phyloP scores from a whole-genome alignment of 2,113 vertebrate species.

The Axis porcinus region DNA sequence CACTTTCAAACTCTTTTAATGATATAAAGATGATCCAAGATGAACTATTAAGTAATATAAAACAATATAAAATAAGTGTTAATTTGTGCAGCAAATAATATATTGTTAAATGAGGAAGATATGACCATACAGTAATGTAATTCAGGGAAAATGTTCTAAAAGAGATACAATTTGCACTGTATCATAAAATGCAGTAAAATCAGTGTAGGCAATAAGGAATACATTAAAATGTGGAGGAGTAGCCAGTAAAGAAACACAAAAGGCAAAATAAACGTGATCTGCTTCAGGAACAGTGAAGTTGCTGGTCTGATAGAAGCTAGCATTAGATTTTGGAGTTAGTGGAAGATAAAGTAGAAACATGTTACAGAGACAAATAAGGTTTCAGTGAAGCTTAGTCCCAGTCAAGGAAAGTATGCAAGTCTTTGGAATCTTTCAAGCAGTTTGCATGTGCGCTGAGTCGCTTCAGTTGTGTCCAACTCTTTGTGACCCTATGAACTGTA shows the following conservation, averaged over 20 bases:
- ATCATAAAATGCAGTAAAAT: not conserved
- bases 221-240: not conserved
- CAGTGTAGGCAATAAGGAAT: not conserved
- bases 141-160: not conserved
- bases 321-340: not conserved
- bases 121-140: not conserved
- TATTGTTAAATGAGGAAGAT: not conserved
- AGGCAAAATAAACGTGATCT: not conserved
- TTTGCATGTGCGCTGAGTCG: not conserved
- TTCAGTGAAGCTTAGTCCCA: not conserved
- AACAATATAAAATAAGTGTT: not conserved
- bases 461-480: not conserved
- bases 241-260: not conserved
- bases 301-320: not conserved
- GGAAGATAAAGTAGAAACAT: not conserved
- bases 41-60: not conserved
- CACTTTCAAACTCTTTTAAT: not conserved
- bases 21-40: not conserved
- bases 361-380: not conserved
- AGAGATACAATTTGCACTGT: not conserved
- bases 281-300: not conserved
- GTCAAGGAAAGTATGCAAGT: not conserved
- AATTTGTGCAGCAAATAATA: not conserved
- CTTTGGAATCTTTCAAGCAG: not conserved
- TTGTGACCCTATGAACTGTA: not conserved